A percentile compares a stretch with the other conserved stretches of the same genome.
phyloP scores from a whole-genome alignment of 2,113 vertebrate species.

The Nerophis lumbriciformis region DNA sequence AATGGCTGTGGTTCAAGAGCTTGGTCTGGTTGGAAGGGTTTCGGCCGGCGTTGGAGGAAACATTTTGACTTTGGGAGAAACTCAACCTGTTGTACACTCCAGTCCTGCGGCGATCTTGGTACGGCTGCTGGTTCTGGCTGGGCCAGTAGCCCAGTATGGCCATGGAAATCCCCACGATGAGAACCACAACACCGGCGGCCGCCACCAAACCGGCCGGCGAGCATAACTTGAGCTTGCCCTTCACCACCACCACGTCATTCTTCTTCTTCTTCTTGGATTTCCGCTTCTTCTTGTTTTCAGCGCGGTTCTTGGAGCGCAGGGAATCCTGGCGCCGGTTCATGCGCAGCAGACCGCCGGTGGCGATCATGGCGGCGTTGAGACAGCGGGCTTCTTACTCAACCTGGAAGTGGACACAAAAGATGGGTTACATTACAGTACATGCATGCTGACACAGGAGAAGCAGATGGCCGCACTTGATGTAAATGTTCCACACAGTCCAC shows the following conservation, averaged over 20 bases:
- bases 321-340: slow-evolving; percentile 97
- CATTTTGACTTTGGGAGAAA: slow-evolving; percentile 42
- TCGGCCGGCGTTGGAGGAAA: slow-evolving; percentile 39
- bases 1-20: slow-evolving; percentile 44
- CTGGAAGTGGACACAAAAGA: slow-evolving; percentile 40
- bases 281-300: slow-evolving; percentile 82
- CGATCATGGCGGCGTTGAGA: slow-evolving; percentile 83
- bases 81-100: slow-evolving; percentile 43
- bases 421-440: not conserved
- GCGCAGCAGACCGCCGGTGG: slow-evolving; percentile 95
- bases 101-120: slow-evolving; percentile 60
- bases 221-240: slow-evolving; percentile 92
- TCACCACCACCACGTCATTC: slow-evolving; percentile 94
- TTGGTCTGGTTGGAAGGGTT: slow-evolving; percentile 14
- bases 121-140: slow-evolving; percentile 66
- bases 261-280: slow-evolving; percentile 92
- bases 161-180: slow-evolving; percentile 89
- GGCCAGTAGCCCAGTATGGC: slow-evolving; percentile 97
- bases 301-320: slow-evolving; percentile 79
- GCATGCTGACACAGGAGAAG: not conserved
- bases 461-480: slow-evolving; percentile 2
- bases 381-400: slow-evolving; percentile 63
- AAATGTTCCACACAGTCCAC: slow-evolving; percentile 6
- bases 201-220: slow-evolving; percentile 90
- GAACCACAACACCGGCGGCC: slow-evolving; percentile 81